A percentile compares a stretch with the other conserved stretches of the same genome.
phyloP scores from a whole-genome alignment of 2,888 invertebrate genomes.

The Caenorhabditis panamensis region DNA sequence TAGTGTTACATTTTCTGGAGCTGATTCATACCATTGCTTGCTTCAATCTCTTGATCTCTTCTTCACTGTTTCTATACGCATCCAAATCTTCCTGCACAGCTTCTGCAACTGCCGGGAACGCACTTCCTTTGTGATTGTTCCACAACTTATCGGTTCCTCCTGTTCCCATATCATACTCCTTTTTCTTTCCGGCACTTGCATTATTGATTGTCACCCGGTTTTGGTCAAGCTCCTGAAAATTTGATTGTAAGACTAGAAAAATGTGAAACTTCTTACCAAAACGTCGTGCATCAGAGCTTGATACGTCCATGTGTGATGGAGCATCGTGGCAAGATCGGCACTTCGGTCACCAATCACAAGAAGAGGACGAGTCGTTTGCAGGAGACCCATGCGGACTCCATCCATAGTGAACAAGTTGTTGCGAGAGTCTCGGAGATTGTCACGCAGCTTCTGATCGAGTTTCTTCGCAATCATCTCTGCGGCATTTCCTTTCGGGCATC shows the following conservation, averaged over 20 bases:
- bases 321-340: slow-evolving; percentile 89
- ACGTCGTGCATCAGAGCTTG: slow-evolving; percentile 98
- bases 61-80: slow-evolving; percentile 93
- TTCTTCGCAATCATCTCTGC: slow-evolving; percentile 97
- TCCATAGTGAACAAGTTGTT: slow-evolving; percentile 90
- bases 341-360: slow-evolving; percentile 68
- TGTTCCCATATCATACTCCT: slow-evolving; percentile 90
- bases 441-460: slow-evolving; percentile 95
- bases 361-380: slow-evolving; percentile 71
- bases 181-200: slow-evolving; percentile 85
- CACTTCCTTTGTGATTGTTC: slow-evolving; percentile 89
- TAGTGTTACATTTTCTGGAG: too few species aligned
- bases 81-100: slow-evolving; percentile 98
- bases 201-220: slow-evolving; percentile 90
- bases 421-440: slow-evolving; percentile 95
- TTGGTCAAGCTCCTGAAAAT: slow-evolving; percentile 88
- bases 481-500: slow-evolving; percentile 94
- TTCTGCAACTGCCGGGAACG: slow-evolving; percentile 90
- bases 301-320: slow-evolving; percentile 99
- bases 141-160: slow-evolving; percentile 89
- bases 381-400: slow-evolving; percentile 85
- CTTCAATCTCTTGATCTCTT: slow-evolving; percentile 95
- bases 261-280: slow-evolving; percentile 82
- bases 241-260: too few species aligned
- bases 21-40: slow-evolving; percentile 89